A percentile compares a stretch with the other conserved stretches of the same genome.
These are phyloP conservation scores for Protonemura montana DNA, from an alignment of 2,888 invertebrate species.

Conservation along the genomic window DNA sequence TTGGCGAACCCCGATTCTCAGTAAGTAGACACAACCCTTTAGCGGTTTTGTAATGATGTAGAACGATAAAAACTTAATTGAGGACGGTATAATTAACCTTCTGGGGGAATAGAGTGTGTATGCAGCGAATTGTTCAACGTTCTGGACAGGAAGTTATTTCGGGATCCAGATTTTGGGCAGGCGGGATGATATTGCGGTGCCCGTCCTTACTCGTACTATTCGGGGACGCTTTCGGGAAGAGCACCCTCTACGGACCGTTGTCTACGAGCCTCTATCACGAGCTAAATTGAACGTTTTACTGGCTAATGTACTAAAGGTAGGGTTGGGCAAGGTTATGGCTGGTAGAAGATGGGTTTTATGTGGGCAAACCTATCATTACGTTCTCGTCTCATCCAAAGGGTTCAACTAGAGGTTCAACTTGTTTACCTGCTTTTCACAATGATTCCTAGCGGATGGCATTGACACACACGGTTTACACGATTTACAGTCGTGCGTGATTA, in stretches of 20 bases:
- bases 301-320: neutral
- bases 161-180: neutral
- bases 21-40: neutral
- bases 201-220: neutral
- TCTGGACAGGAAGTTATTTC: neutral
- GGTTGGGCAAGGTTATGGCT: constrained; percentile 7
- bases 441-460: neutral
- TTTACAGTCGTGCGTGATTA: neutral
- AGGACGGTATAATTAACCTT: neutral
- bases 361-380: neutral
- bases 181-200: neutral
- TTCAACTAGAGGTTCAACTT: neutral
- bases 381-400: neutral
- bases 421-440: neutral
- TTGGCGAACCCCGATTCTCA: neutral
- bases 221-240: neutral
- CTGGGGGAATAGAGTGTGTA: neutral
- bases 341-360: neutral
- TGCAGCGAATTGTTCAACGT: neutral
- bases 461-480: neutral
- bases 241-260: too few species aligned
- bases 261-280: neutral
- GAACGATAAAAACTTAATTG: neutral
- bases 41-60: neutral
- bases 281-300: neutral